These are phyloP conservation scores for Polyodon spathula DNA, from an alignment of 2,113 vertebrate genomes.

Conservation along the genomic window DNA sequence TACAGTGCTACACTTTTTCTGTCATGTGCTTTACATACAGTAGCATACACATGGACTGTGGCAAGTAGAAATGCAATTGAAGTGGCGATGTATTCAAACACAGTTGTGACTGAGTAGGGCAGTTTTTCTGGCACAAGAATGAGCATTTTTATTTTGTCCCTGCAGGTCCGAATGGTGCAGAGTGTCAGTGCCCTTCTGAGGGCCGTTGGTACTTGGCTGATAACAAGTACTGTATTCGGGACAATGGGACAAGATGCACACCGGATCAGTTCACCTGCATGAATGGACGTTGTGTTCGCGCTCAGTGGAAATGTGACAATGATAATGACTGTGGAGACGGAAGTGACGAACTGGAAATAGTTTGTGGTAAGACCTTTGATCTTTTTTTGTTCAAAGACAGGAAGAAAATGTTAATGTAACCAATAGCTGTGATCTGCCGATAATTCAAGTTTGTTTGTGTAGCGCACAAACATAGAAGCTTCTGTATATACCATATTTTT, in stretches of 20 bases:
- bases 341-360: conserved; percentile 84
- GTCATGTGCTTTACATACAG: not conserved
- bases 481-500: too few species aligned
- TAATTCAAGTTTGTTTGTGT: too few species aligned
- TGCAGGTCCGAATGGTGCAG: conserved; percentile 80
- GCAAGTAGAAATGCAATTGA: too few species aligned
- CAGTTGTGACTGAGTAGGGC: too few species aligned
- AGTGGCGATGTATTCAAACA: too few species aligned
- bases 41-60: too few species aligned
- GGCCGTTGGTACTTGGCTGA: conserved; percentile 91
- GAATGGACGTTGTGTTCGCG: conserved; percentile 76
- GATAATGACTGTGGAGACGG: conserved; percentile 83
- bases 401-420: not conserved
- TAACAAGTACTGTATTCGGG: conserved; percentile 79
- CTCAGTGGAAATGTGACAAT: conserved; percentile 83
- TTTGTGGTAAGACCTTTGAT: conserved; percentile 74
- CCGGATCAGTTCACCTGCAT: conserved; percentile 79
- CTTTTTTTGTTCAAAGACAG: not conserved
- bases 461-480: too few species aligned
- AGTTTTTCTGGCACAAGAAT: too few species aligned
- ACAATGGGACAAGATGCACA: conserved; percentile 77
- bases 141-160: not conserved
- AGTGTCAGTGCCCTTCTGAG: conserved; percentile 87
- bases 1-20: not conserved
- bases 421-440: too few species aligned